Base-by-base conservation (phyloP, 2,797 vertebrate genomes). In the Kryptopterus vitreolus region DNA sequence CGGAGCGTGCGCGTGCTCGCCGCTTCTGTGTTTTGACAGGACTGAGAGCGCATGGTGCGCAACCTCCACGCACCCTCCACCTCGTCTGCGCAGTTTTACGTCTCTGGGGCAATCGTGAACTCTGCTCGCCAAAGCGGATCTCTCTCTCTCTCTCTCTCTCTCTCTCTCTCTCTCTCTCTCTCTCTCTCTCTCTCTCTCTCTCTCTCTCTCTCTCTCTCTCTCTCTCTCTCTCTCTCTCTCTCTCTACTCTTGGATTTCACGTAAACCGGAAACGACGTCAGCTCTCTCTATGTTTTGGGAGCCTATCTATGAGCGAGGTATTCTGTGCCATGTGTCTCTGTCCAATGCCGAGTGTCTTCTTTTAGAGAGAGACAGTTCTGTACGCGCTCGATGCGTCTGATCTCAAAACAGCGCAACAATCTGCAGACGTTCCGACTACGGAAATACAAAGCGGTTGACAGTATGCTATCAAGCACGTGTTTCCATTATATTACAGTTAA, bases 241-340 rank as follows among this genome's bases (percentile, higher is more conserved):
- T n/a, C n/a, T n/a, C n/a, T n/a, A 35, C 26, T 57, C 33, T 24
- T 18, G 53, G 53, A 43, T 33, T 33, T 18, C 80, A 31, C 26
- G 38, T 89, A 87, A 88, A 92, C 93, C 92, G 93, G 94, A 95
- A 95, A 93, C 94, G 26, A 92, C 93, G 92, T 93, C 92, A 93
- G 90, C 88, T 86, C 82, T 86, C 88, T 57, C 89, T 88, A 80
- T 93, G 92, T 92, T 92, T 88, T 88, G 83, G 82, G 83, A 76
- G 79, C 65, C 81, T 71, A 78, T 81, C 79, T 66, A 57, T 59
- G 85, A 85, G 92, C 93, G 93, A 58, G 33, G n/a, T 13, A 26
- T 0, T 24, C 22, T 26, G 6, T 46, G 71, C 35, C 72, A 74
- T n/a, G 72, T 29, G 72, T 46, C n/a, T 74, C 55, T 13, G 35